These are phyloP conservation scores for Poecilia latipinna DNA, from an alignment of 2,113 vertebrate genomes.

Conservation along the genomic window DNA sequence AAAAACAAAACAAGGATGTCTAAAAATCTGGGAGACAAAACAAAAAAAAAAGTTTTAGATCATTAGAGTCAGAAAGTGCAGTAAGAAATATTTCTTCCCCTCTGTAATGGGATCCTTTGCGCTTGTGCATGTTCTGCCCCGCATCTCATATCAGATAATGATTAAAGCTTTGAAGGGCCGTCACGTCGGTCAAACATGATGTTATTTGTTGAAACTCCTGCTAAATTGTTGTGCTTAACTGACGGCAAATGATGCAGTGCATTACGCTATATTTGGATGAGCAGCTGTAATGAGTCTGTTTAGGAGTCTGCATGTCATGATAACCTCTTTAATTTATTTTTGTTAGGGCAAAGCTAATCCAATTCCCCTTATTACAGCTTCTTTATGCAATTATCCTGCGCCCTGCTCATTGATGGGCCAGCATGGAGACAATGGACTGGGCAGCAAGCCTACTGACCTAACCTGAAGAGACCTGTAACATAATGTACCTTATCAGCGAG, in stretches of 20 bases:
- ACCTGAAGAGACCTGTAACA: constrained; percentile 34
- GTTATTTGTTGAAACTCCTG: constrained; percentile 19
- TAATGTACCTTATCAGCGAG: constrained; percentile 23
- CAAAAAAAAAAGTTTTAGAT: no score
- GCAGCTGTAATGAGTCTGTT: constrained; percentile 57
- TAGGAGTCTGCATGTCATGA: constrained; percentile 55
- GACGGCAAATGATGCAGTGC: constrained; percentile 11
- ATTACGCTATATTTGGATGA: constrained; percentile 53
- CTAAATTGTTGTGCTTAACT: constrained; percentile 8
- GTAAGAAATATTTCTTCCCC: no score
- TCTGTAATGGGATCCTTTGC: no score
- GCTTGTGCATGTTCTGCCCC: no score
- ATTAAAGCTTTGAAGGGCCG: no score
- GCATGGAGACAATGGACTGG: constrained; percentile 36
- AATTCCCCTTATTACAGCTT: constrained; percentile 65
- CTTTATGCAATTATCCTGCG: constrained; percentile 69
- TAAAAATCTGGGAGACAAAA: neutral
- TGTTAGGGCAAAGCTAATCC: constrained; percentile 64
- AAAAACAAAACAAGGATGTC: neutral
- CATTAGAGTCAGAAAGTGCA: no score
- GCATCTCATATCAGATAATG: no score
- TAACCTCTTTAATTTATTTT: constrained; percentile 64
- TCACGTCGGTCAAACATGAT: neutral
- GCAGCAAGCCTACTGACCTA: constrained; percentile 29
- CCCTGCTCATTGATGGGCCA: constrained; percentile 42